Evolutionary conservation across 2,888 invertebrate genomes (phyloP).

Genomic region (Dione juno): DNA sequence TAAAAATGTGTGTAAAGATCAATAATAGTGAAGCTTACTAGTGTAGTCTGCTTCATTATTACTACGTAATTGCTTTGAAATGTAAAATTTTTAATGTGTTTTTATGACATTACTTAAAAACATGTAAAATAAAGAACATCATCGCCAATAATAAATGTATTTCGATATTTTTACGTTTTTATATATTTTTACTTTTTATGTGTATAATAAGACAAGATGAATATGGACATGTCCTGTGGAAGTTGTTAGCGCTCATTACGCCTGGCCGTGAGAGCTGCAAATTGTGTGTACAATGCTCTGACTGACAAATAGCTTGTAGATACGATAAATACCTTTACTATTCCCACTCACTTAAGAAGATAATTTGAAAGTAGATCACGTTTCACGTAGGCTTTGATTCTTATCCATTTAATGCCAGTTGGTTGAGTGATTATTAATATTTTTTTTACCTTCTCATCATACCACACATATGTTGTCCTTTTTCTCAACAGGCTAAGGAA

Average conservation of each 20-base stretch:
- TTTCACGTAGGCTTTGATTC: conserved; percentile 38
- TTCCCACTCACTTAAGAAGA: conserved; percentile 43
- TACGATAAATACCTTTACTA: conserved; percentile 52
- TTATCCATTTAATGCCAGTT: not conserved
- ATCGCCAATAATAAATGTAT: no score
- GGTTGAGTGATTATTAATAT: not conserved
- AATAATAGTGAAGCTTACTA: not conserved
- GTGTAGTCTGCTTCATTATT: no score
- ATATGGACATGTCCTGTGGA: conserved; percentile 47
- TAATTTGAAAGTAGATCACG: conserved; percentile 47
- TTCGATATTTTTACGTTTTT: no score
- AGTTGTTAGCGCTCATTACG: conserved; percentile 51
- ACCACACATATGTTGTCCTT: not conserved
- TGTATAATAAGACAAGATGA: conserved; percentile 19
- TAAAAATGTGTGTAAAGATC: not conserved
- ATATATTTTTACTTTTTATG: not conserved
- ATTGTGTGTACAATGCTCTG: conserved; percentile 45
- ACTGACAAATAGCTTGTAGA: conserved; percentile 59
- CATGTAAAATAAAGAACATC: no score
- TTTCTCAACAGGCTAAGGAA: no score
- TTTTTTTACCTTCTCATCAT: not conserved
- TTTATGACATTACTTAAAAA: no score
- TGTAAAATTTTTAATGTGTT: no score
- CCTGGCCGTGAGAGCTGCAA: conserved; percentile 55
- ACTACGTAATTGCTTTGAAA: no score